A percentile compares a stretch with the other conserved stretches of the same genome.
Conservation (phyloP, 53 echinoderm and acorn worm genomes). For the Temnopleurus reevesii region DNA sequence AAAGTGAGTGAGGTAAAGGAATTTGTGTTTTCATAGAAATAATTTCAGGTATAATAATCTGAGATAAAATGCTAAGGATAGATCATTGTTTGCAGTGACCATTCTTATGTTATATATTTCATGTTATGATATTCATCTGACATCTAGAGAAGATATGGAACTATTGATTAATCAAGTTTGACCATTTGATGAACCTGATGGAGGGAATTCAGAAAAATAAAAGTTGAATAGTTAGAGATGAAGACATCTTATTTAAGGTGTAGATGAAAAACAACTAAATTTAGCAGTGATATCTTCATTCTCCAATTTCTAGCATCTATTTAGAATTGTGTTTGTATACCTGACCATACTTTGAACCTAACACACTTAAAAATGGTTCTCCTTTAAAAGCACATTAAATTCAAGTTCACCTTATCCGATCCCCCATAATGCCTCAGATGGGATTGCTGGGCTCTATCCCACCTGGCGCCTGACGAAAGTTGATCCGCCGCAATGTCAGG, state of each 20-base stretch:
- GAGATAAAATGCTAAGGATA: too few relatives aligned
- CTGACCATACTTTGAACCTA: not conserved
- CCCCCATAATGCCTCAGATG: slow-evolving; percentile 22
- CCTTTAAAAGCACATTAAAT: not conserved
- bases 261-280: too few relatives aligned
- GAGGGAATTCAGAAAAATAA: not conserved
- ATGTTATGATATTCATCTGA: too few relatives aligned
- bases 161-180: not conserved
- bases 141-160: not conserved
- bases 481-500: slow-evolving; percentile 6
- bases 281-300: not conserved
- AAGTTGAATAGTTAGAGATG: not conserved
- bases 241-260: not conserved
- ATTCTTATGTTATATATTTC: too few relatives aligned
- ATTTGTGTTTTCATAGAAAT: not conserved
- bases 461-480: slow-evolving; percentile 45
- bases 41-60: too few relatives aligned
- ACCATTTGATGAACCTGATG: not conserved
- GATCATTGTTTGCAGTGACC: too few relatives aligned
- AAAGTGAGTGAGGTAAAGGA: too few relatives aligned
- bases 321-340: not conserved
- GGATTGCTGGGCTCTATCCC: slow-evolving; percentile 10
- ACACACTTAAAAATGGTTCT: not conserved
- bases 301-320: not conserved
- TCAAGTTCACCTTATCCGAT: slow-evolving; percentile 20